Conservation (phyloP, 1,140 invertebrate species). For the Lanistes nyassanus region DNA sequence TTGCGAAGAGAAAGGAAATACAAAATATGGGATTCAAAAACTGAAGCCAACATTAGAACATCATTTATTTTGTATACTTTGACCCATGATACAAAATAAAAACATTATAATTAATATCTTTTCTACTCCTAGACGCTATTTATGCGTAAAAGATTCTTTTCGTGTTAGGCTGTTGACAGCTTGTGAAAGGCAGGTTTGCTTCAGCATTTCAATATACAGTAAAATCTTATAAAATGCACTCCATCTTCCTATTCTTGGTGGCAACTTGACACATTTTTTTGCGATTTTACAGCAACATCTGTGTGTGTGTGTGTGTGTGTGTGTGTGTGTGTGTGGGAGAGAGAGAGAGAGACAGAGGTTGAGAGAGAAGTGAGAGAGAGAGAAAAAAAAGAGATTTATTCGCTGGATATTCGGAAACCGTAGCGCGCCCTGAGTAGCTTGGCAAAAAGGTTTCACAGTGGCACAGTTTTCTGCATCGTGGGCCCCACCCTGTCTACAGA, state of each 20-base stretch:
- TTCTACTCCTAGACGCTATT: not conserved
- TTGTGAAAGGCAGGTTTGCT: too few relatives aligned
- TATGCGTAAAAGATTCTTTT: too few relatives aligned
- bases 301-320: conserved; percentile 1
- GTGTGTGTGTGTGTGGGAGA: not conserved
- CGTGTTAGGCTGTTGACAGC: too few relatives aligned
- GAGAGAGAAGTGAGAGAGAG: too few relatives aligned
- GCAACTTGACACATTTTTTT: not conserved
- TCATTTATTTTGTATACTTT: not conserved
- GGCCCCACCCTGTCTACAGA: too few relatives aligned
- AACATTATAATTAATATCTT: too few relatives aligned
- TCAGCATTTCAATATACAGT: too few relatives aligned
- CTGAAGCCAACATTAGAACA: not conserved
- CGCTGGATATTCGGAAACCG: not conserved
- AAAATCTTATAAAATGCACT: not conserved
- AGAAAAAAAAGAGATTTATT: not conserved
- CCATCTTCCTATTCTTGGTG: not conserved
- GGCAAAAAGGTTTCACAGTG: not conserved
- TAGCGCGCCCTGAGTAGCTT: not conserved
- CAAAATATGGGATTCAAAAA: not conserved
- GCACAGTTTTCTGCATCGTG: not conserved
- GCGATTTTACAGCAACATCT: not conserved
- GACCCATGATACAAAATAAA: not conserved
- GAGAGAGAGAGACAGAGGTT: not conserved
- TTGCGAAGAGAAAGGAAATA: too few relatives aligned